Conservation (phyloP, 1,140 invertebrate species). For the Procambarus virginalis region DNA sequence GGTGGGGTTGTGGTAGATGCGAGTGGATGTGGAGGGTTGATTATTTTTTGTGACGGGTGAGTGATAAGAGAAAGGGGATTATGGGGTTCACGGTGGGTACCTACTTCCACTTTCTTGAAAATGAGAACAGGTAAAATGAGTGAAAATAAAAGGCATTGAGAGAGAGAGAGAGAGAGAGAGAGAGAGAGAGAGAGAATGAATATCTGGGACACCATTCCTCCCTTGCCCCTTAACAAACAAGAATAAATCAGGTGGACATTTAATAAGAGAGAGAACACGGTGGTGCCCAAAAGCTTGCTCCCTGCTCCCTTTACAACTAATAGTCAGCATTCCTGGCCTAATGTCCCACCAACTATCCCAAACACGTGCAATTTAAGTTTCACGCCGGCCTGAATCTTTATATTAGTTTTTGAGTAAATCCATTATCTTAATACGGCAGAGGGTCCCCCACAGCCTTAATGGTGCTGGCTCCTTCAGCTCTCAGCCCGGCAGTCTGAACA, state of each 20-base stretch:
- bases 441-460: not conserved
- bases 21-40: too few species aligned
- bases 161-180: not conserved
- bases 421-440: constrained; percentile 16
- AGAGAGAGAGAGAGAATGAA: constrained; percentile 21
- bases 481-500: too few species aligned
- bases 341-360: constrained; percentile 34
- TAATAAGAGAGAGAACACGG: not conserved
- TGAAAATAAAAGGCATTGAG: too few species aligned
- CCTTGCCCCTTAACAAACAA: not conserved
- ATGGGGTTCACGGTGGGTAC: too few species aligned
- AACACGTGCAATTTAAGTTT: constrained; percentile 61
- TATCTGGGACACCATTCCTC: not conserved
- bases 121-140: too few species aligned
- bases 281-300: not conserved
- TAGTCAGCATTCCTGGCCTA: constrained; percentile 23
- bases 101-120: too few species aligned
- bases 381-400: constrained; percentile 48
- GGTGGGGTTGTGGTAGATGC: too few species aligned
- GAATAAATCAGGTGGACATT: not conserved
- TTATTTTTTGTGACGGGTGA: too few species aligned
- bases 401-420: constrained; percentile 44
- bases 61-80: too few species aligned
- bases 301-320: not conserved
- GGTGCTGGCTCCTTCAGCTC: too few species aligned